These are phyloP conservation scores for Cairina moschata DNA, from an alignment of 2,113 vertebrate genomes.

Conservation along the genomic window DNA sequence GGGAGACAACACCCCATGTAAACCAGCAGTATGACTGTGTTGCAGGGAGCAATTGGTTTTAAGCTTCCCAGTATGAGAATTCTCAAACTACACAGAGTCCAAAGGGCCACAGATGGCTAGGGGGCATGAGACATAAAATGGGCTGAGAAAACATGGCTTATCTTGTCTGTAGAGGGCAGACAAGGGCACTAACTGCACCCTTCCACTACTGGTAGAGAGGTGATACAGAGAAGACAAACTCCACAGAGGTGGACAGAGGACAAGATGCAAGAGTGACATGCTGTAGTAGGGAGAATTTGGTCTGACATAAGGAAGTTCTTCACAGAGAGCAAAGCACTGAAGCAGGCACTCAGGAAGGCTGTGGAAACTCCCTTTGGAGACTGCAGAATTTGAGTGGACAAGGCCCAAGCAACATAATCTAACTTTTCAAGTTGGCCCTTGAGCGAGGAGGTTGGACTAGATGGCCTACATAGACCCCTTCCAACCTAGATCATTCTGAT, in stretches of 20 bases:
- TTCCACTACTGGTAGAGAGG: background rate
- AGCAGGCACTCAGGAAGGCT: background rate
- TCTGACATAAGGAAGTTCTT: background rate
- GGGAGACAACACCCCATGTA: background rate
- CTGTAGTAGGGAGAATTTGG: background rate
- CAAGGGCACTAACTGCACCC: background rate
- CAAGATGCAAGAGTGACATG: background rate
- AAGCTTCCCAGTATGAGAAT: background rate
- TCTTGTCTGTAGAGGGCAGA: background rate
- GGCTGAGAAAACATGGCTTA: background rate
- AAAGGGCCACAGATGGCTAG: background rate
- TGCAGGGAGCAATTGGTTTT: background rate
- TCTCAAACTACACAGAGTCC: background rate
- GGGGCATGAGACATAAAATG: background rate
- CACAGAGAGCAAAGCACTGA: background rate
- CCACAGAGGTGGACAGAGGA: background rate
- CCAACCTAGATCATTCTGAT: background rate
- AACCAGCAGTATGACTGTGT: background rate
- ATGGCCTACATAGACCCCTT: background rate
- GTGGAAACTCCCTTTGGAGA: background rate
- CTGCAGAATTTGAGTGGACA: background rate
- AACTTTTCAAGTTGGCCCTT: background rate
- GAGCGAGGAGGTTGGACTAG: background rate
- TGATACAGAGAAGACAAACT: background rate
- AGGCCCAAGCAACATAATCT: background rate